Conservation (phyloP, 2,888 invertebrate species). For the Rhorus exstirpatorius region DNA sequence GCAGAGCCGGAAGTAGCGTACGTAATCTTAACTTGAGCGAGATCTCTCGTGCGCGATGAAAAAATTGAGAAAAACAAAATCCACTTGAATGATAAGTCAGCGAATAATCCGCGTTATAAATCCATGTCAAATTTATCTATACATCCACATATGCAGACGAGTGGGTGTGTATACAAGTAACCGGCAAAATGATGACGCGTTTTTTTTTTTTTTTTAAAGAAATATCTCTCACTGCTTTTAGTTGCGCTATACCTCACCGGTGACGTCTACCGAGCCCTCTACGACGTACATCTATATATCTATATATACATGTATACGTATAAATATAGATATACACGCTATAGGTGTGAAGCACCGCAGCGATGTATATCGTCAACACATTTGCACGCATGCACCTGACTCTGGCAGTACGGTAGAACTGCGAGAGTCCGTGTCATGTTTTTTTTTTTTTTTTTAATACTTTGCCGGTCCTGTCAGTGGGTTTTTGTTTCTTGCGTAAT, state of each 20-base stretch:
- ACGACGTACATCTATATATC: background rate
- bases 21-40: background rate
- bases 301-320: background rate
- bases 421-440: background rate
- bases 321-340: background rate
- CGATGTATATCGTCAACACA: constrained; percentile 20
- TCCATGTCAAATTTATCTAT: background rate
- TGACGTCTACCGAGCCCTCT: background rate
- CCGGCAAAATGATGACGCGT: background rate
- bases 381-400: constrained; percentile 15
- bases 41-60: background rate
- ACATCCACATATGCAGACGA: background rate
- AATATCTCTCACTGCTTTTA: background rate
- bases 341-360: constrained; percentile 44
- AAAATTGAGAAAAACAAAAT: background rate
- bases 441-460: background rate
- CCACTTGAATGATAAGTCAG: constrained; percentile 13
- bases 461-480: background rate
- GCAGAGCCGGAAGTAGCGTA: constrained; percentile 5
- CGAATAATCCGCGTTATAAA: constrained; percentile 2
- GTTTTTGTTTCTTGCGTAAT: background rate
- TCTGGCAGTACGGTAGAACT: constrained; percentile 14
- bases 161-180: background rate
- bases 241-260: background rate
- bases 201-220: background rate